A percentile compares a stretch with the other conserved stretches of the same genome.
Evolutionary conservation across 2,797 vertebrate species (phyloP).

Genomic region (Champsocephalus esox): DNA sequence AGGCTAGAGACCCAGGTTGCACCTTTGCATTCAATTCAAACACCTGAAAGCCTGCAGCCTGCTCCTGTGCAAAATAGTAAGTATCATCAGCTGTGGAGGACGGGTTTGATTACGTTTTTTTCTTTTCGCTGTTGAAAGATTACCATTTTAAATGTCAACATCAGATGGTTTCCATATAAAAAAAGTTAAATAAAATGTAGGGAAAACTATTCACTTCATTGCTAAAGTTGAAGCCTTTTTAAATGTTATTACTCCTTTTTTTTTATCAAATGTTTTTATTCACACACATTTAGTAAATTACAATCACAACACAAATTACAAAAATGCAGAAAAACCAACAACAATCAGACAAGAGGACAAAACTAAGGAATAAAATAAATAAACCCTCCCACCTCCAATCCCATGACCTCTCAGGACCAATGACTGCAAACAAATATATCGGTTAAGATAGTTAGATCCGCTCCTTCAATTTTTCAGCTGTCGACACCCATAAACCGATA

Average conservation of each 20-base stretch:
- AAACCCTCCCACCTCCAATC: too few relatives aligned
- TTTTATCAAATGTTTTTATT: too few relatives aligned
- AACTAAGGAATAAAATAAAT: too few relatives aligned
- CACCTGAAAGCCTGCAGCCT: slow-evolving; percentile 36
- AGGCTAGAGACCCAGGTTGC: slow-evolving; percentile 42
- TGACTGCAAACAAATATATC: too few relatives aligned
- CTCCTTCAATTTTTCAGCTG: too few relatives aligned
- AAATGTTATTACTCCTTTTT: background rate
- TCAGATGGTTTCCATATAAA: background rate
- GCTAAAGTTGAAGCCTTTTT: background rate
- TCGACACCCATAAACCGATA: too few relatives aligned
- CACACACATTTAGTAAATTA: too few relatives aligned
- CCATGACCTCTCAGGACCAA: too few relatives aligned
- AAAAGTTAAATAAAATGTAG: background rate
- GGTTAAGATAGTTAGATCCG: too few relatives aligned
- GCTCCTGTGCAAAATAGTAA: slow-evolving; percentile 72
- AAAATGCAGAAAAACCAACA: too few relatives aligned
- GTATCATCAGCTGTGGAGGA: slow-evolving; percentile 9
- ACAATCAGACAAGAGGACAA: too few relatives aligned
- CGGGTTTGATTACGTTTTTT: background rate
- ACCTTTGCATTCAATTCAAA: slow-evolving; percentile 12
- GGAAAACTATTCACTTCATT: background rate
- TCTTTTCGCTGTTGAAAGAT: background rate
- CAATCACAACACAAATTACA: too few relatives aligned
- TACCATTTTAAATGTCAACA: background rate